A percentile compares a stretch with the other conserved stretches of the same genome.
Evolutionary conservation across 2,113 vertebrate genomes (phyloP).

Genomic region (Callopanchax toddi): DNA sequence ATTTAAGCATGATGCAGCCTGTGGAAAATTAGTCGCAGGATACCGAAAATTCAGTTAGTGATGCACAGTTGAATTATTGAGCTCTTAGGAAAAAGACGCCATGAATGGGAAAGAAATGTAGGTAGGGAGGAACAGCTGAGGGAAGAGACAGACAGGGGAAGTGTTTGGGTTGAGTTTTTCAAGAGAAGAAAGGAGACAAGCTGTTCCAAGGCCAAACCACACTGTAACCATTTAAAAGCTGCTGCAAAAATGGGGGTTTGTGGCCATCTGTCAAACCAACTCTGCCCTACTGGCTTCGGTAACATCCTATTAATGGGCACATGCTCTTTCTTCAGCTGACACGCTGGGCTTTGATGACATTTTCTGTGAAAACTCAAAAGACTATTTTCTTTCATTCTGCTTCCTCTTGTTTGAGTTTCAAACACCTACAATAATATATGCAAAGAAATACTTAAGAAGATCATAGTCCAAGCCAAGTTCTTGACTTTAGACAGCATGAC

Average conservation of each 20-base stretch:
- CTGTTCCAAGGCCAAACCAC: slow-evolving; percentile 49
- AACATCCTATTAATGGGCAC: slow-evolving; percentile 17
- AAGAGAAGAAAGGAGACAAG: slow-evolving; percentile 26
- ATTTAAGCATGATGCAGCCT: slow-evolving; percentile 36
- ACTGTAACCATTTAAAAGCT: slow-evolving; percentile 22
- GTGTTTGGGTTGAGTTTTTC: slow-evolving; percentile 16
- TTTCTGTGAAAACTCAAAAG: slow-evolving; percentile 11
- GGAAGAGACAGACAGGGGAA: neutral
- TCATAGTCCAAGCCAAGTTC: slow-evolving; percentile 9
- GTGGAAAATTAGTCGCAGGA: slow-evolving; percentile 31
- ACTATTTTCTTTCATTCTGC: neutral
- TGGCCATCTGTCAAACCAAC: slow-evolving; percentile 53
- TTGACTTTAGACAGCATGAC: slow-evolving; percentile 7
- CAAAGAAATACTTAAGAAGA: slow-evolving; percentile 18
- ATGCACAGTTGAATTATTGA: slow-evolving; percentile 44
- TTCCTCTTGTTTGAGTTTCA: slow-evolving; percentile 26
- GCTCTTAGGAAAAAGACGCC: slow-evolving; percentile 32
- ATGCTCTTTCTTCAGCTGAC: slow-evolving; percentile 15
- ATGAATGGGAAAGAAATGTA: slow-evolving; percentile 2
- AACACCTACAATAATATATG: slow-evolving; percentile 1
- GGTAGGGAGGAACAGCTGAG: neutral
- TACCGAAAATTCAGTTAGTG: slow-evolving; percentile 38
- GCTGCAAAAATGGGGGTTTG: slow-evolving; percentile 21
- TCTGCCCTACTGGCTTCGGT: slow-evolving; percentile 26
- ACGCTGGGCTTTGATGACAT: slow-evolving; percentile 29